Percentiles rank a stretch among this genome's conserved stretches.
phyloP scores from a whole-genome alignment of 37 sponge, comb jelly and placozoan species.

The Beroe forskalii region DNA sequence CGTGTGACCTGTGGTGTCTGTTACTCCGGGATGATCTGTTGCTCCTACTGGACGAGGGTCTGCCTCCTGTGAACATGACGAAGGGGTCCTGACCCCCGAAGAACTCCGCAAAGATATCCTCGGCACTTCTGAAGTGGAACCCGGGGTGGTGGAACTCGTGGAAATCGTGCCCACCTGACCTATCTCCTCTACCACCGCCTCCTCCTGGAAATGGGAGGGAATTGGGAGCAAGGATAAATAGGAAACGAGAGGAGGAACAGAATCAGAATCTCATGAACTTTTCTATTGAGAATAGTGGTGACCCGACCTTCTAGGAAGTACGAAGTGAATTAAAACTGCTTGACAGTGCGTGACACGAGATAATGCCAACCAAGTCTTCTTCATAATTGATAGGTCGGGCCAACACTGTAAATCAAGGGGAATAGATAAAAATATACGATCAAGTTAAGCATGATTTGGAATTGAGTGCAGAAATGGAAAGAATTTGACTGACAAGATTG shows the following conservation, averaged over 20 bases:
- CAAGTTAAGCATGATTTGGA: no score
- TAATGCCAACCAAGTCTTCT: no score
- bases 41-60: not conserved
- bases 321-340: no score
- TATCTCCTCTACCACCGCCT: not conserved
- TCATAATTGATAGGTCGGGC: no score
- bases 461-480: no score
- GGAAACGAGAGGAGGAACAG: not conserved
- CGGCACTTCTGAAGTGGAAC: slow-evolving; percentile 43
- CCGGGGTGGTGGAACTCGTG: slow-evolving; percentile 7
- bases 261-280: not conserved
- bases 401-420: no score
- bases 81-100: slow-evolving; percentile 59
- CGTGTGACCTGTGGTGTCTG: not conserved
- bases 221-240: not conserved
- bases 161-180: slow-evolving; percentile 9
- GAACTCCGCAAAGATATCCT: slow-evolving; percentile 54
- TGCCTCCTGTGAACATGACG: not conserved
- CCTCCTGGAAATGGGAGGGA: not conserved
- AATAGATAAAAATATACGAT: no score
- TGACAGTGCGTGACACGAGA: no score
- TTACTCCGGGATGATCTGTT: not conserved
- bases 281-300: no score
- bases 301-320: no score
- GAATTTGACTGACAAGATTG: no score